Base-by-base conservation (phyloP, 2,797 vertebrate species). In the Margarornis squamiger region DNA sequence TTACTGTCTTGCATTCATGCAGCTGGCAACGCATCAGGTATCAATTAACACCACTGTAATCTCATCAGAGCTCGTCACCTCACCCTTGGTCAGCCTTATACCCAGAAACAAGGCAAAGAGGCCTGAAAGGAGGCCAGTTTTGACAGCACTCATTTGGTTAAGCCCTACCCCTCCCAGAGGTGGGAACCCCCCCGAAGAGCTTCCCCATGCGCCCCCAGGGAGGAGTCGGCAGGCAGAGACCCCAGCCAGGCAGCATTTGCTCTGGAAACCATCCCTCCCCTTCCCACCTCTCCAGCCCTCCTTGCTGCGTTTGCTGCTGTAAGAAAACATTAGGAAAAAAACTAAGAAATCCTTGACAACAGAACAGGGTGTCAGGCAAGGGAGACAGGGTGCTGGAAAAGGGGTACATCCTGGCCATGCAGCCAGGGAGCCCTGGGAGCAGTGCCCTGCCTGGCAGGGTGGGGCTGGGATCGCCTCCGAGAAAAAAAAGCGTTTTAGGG, bases 121-220 rank as follows among this genome's bases (percentile, higher is more conserved):
- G 79, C 52, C 70, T 27, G 12, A 90, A 74, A 63, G 4, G 43
- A 22, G 43, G 18, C 43, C 1, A 3, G n/a, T 48, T 78, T n/a
- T 41, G 62, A 19, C 11, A 15, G 30, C 3, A 6, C 13, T 17
- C 2, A 2, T 23, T 59, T 16, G 5, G 9, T 14, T 10, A 43
- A 63, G 16, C 34, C 58, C 38, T 14, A 2, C 29, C 6, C 6
- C 41, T 55, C 32, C 30, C 55, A 7, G 24, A 49, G 10, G 29
- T 9, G 21, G 43, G 34, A 39, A 43, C 1, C 5, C 16, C 43
- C 2, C 36, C 5, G 20, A 49, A 38, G 2, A 38, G 21, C 46
- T 24, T 51, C 36, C 3, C 75, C 2, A 1, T 0, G 30, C 30
- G 38, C 7, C 22, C 39, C 43, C 0, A 0, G 18, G n/a, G 29